phyloP scores from a whole-genome alignment of 2,113 vertebrate genomes.

The Corydoras sp. region DNA sequence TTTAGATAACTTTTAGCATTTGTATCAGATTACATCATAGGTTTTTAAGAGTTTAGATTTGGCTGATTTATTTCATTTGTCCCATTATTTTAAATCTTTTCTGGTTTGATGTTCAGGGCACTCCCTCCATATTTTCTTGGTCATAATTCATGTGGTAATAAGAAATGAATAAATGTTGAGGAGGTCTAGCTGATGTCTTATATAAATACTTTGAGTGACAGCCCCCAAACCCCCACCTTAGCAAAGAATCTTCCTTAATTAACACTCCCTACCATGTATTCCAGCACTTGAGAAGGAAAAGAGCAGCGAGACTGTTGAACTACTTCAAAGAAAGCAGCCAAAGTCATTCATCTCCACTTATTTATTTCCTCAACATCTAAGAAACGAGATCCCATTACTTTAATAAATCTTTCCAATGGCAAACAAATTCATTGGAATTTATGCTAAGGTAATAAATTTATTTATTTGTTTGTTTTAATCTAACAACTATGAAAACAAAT shows the following conservation, averaged over 20 bases:
- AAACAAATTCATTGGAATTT: constrained; percentile 33
- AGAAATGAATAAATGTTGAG: constrained; percentile 65
- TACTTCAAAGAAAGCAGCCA: constrained; percentile 59
- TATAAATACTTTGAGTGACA: constrained; percentile 64
- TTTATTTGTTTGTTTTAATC: too few relatives aligned
- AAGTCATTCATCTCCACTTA: constrained; percentile 50
- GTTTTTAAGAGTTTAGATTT: neutral
- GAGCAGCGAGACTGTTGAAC: constrained; percentile 39
- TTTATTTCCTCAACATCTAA: constrained; percentile 43
- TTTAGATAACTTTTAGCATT: too few relatives aligned
- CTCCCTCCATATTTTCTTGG: constrained; percentile 35
- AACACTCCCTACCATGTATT: constrained; percentile 64
- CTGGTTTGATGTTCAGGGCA: constrained; percentile 43
- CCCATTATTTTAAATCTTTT: constrained; percentile 36
- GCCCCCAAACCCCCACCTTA: constrained; percentile 61
- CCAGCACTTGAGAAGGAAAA: constrained; percentile 31
- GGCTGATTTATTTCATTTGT: constrained; percentile 35
- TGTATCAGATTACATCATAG: too few relatives aligned
- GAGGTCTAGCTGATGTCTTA: constrained; percentile 65
- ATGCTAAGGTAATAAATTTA: too few relatives aligned
- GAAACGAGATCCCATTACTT: neutral
- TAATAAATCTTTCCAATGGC: constrained; percentile 8
- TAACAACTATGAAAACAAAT: too few relatives aligned
- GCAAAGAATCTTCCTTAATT: constrained; percentile 64
- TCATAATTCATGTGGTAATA: constrained; percentile 63